Base-by-base conservation (phyloP, 2,797 vertebrate genomes). In the Thripadectes ignobilis region DNA sequence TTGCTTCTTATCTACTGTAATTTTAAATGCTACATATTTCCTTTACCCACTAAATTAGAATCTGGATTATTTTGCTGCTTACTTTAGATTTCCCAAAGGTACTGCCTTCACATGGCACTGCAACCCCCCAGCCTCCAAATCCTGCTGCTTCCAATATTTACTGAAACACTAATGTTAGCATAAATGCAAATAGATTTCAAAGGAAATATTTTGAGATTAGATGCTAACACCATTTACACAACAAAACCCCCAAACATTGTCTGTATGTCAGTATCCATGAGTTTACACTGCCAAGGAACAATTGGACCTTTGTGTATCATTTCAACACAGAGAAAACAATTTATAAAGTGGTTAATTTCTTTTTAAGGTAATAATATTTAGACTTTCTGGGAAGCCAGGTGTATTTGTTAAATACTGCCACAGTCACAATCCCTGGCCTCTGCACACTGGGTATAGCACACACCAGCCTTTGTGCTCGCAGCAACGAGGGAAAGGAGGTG, bases 51-150 rank as follows among this genome's bases (percentile, higher is more conserved):
- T 78, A 97, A 96, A 97, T 95, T 98, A 96, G 92, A 97, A 98
- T 96, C 87, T 91, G 97, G 98, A 98, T 98, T 98, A 98, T 88
- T 97, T 94, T 76, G 93, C 85, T 95, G 95, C 89, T 95, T 94
- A 48, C 93, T 97, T 96, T 97, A 97, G 91, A 98, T 98, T 95
- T 97, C 95, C 89, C 93, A 57, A 92, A 97, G 97, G 97, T 96
- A 96, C 21, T 89, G 81, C 85, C 86, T 92, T 83, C 94, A 86
- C 72, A 38, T 68, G 34, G 85, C 80, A 59, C 54, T 93, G 16
- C 61, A 95, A 93, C 66, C 75, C 84, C 84, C 51, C 7, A 75
- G 68, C 89, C 92, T 85, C 62, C 86, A 98, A 98, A 98, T 95
- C 94, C 95, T 52, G 81, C 79, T 88, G 73, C 69, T 96, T n/a